Evolutionary conservation across 2,113 vertebrate species (phyloP).

Genomic region (Percopsis transmontana): DNA sequence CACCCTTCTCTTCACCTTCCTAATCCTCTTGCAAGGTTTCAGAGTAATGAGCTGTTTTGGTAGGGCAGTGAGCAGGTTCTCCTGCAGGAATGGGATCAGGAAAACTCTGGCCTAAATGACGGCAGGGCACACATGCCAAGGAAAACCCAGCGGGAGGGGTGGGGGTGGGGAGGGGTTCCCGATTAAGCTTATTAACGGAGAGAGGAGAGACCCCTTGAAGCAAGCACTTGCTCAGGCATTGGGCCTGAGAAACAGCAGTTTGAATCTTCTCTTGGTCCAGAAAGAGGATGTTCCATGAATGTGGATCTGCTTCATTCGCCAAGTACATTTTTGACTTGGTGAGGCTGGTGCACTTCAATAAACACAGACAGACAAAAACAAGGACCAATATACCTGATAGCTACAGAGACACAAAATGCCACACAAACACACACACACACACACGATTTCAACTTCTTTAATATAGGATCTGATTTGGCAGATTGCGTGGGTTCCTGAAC

Average conservation of each 20-base stretch:
- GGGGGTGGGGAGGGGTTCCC: constrained; percentile 23
- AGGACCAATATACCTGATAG: not conserved
- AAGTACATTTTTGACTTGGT: too few species aligned
- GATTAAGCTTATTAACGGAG: constrained; percentile 69
- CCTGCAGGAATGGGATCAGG: constrained; percentile 67
- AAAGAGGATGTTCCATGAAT: not conserved
- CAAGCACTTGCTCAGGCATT: constrained; percentile 28
- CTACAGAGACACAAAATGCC: constrained; percentile 1
- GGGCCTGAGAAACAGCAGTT: constrained; percentile 36
- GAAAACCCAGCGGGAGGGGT: constrained; percentile 59
- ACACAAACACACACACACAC: not conserved
- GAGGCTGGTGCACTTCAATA: not conserved
- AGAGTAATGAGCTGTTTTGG: constrained; percentile 76
- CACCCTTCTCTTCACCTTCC: constrained; percentile 51
- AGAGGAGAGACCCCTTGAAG: constrained; percentile 48
- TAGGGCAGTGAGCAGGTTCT: constrained; percentile 48
- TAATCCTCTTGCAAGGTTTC: constrained; percentile 61
- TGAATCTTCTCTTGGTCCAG: constrained; percentile 2
- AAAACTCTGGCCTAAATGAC: constrained; percentile 67
- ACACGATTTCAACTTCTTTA: constrained; percentile 11
- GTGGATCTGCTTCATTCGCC: too few species aligned
- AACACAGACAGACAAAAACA: too few species aligned
- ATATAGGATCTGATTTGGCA: constrained; percentile 25
- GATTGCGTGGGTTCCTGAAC: not conserved
- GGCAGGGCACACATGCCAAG: constrained; percentile 66